A percentile compares a stretch with the other conserved stretches of the same genome.
These are phyloP conservation scores for Euproctis similis DNA, from an alignment of 2,888 invertebrate genomes.

Conservation along the genomic window DNA sequence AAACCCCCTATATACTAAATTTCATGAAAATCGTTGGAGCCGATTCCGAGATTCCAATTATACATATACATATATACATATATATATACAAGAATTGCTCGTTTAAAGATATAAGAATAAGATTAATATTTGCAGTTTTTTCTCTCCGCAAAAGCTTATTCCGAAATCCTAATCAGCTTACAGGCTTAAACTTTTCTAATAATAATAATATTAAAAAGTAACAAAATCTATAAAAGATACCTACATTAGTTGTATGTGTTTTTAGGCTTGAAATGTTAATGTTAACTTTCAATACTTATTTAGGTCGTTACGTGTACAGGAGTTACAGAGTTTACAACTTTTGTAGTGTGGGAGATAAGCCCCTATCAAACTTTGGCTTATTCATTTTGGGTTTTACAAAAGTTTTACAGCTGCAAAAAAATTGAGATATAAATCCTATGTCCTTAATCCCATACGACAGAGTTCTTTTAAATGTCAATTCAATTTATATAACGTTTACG, in stretches of 20 bases:
- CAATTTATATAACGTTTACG: not conserved
- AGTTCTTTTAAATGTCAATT: not conserved
- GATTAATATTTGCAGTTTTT: not conserved
- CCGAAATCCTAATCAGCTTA: too few relatives aligned
- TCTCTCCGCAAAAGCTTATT: not conserved
- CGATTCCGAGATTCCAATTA: too few relatives aligned
- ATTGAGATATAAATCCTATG: conserved; percentile 2
- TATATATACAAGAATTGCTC: too few relatives aligned
- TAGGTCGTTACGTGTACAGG: conserved; percentile 8
- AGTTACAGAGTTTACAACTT: conserved; percentile 13
- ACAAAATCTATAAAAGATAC: too few relatives aligned
- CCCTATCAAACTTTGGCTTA: conserved; percentile 18
- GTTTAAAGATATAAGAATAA: too few relatives aligned
- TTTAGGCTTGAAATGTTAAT: conserved; percentile 7
- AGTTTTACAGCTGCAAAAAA: not conserved
- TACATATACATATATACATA: too few relatives aligned
- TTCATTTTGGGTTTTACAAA: conserved; percentile 10
- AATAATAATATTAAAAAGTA: too few relatives aligned
- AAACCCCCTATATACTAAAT: too few relatives aligned
- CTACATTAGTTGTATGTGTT: too few relatives aligned
- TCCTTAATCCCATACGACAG: too few relatives aligned
- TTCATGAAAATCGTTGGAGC: too few relatives aligned
- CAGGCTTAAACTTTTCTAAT: too few relatives aligned
- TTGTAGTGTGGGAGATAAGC: conserved; percentile 18
- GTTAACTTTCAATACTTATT: conserved; percentile 18